These are phyloP conservation scores for Miniopterus natalensis DNA, from an alignment of 2,113 vertebrate genomes.

Conservation along the genomic window DNA sequence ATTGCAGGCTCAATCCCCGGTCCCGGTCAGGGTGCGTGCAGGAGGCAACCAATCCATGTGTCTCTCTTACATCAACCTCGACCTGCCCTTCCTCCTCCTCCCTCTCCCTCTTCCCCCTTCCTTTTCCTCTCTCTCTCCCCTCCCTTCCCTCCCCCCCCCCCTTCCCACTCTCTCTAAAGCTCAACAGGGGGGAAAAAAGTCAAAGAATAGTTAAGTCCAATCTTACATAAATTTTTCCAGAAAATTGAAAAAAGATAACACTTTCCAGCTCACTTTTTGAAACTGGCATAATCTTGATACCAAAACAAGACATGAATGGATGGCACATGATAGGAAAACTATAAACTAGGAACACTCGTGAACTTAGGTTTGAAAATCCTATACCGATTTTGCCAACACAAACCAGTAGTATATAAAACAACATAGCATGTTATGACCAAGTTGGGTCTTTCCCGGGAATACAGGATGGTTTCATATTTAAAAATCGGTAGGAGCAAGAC, in stretches of 20 bases:
- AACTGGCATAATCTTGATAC: neutral
- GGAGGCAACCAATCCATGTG: too few species aligned
- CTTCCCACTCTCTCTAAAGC: too few species aligned
- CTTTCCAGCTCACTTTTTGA: slow-evolving; percentile 14
- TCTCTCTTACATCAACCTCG: too few species aligned
- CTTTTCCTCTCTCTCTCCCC: too few species aligned
- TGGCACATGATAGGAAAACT: neutral
- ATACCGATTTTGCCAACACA: neutral
- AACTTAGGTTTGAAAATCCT: neutral
- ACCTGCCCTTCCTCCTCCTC: too few species aligned
- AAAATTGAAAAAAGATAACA: neutral
- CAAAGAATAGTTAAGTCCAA: neutral
- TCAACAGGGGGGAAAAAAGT: neutral
- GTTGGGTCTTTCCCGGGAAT: neutral
- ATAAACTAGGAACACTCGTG: neutral
- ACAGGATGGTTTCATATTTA: neutral
- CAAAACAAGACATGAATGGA: neutral
- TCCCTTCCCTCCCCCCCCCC: too few species aligned
- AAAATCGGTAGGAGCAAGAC: neutral
- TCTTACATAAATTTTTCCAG: neutral
- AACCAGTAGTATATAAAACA: neutral
- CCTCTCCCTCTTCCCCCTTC: too few species aligned
- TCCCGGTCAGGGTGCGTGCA: too few species aligned
- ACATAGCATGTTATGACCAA: neutral
- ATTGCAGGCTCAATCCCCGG: too few species aligned